These are phyloP conservation scores for Andrena trimmerana DNA, from an alignment of 2,888 invertebrate species.

Conservation along the genomic window DNA sequence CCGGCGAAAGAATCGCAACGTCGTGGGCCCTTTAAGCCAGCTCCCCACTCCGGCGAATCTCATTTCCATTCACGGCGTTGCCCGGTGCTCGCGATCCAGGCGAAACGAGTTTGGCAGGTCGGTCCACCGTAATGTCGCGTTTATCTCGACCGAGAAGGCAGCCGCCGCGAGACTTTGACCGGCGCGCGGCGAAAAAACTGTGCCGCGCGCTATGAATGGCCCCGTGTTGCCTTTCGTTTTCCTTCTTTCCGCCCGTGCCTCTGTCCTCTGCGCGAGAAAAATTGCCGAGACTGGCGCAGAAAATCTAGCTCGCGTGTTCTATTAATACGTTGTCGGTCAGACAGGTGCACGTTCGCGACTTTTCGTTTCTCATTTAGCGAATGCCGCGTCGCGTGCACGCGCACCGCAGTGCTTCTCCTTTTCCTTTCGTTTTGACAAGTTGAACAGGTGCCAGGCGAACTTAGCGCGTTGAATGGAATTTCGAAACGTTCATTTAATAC, in stretches of 20 bases:
- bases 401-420: not conserved
- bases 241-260: not conserved
- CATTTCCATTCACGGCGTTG: conserved; percentile 71
- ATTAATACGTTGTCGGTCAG: conserved; percentile 28
- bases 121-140: conserved; percentile 70
- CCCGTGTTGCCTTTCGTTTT: conserved; percentile 18
- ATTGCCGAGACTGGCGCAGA: not conserved
- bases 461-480: no score
- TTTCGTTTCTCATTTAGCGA: conserved; percentile 3
- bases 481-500: no score
- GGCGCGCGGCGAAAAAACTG: conserved; percentile 54
- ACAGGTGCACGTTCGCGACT: conserved; percentile 28
- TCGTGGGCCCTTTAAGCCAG: not conserved
- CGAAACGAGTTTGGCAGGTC: conserved; percentile 81
- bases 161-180: conserved; percentile 21
- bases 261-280: not conserved
- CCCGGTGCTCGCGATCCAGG: conserved; percentile 58
- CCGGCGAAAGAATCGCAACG: no score
- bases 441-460: no score
- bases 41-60: conserved; percentile 60
- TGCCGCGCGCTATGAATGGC: conserved; percentile 61
- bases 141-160: conserved; percentile 56
- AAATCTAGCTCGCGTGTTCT: conserved; percentile 15
- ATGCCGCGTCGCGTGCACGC: not conserved
- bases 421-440: no score